Conservation (phyloP, 2,113 vertebrate species). For the Atlantisia rogersi region DNA sequence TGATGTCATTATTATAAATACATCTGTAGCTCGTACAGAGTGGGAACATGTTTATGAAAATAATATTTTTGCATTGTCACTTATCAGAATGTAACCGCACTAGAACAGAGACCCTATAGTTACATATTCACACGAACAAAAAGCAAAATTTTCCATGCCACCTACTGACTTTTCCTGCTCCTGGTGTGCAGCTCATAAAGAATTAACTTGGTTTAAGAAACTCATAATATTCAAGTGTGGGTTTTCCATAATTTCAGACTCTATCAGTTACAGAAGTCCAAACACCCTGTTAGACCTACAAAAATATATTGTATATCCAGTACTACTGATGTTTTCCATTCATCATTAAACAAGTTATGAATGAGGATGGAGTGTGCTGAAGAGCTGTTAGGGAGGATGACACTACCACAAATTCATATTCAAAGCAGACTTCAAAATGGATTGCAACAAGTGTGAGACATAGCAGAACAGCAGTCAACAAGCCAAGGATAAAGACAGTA, state of each 20-base stretch:
- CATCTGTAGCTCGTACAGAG: neutral
- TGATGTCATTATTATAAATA: neutral
- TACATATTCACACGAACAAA: neutral
- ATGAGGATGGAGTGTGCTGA: neutral
- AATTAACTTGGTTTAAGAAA: neutral
- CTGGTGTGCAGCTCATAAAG: neutral
- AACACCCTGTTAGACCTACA: neutral
- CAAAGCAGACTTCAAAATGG: neutral
- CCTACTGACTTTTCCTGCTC: neutral
- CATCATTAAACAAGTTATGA: neutral
- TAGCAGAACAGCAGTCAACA: neutral
- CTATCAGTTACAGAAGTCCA: neutral
- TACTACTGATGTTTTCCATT: neutral
- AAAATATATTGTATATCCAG: neutral
- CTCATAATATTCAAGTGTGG: neutral
- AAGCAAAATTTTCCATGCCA: neutral
- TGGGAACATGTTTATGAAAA: neutral
- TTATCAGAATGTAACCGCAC: neutral
- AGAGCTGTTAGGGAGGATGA: neutral
- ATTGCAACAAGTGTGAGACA: neutral
- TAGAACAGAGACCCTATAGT: neutral
- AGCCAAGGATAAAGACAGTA: neutral
- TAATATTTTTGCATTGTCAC: neutral
- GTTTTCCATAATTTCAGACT: conserved; percentile 19
- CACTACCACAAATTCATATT: neutral